Percentiles rank a stretch among this genome's conserved stretches.
These are phyloP conservation scores for Piscicola geometra DNA, from an alignment of 2,888 invertebrate species.

Conservation along the genomic window DNA sequence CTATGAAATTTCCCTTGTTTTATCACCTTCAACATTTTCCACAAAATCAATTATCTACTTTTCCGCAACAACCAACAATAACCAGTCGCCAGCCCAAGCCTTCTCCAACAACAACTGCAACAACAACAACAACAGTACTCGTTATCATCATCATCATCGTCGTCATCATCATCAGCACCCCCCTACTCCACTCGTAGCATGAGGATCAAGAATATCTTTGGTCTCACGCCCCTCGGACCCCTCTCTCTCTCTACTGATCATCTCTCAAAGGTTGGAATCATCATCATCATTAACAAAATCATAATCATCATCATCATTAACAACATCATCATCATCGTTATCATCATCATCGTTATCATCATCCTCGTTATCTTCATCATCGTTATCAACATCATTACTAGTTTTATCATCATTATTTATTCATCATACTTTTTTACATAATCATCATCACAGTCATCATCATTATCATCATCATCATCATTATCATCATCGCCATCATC, in stretches of 20 bases:
- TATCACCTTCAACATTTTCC: no score
- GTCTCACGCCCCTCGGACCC: constrained; percentile 91
- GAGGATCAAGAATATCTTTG: constrained; percentile 63
- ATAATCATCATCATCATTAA: constrained; percentile 19
- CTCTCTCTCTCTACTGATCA: constrained; percentile 68
- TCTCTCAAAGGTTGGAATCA: constrained; percentile 64
- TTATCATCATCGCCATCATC: constrained; percentile 1
- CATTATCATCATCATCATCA: constrained; percentile 27
- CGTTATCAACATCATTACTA: constrained; percentile 37
- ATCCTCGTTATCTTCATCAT: constrained; percentile 40
- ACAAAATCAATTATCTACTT: no score
- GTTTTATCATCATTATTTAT: constrained; percentile 20
- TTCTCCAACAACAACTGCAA: constrained; percentile 2
- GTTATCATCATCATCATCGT: not conserved
- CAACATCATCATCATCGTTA: not conserved
- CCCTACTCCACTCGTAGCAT: constrained; percentile 6
- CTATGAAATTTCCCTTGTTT: no score
- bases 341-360: constrained; percentile 13
- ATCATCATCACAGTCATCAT: constrained; percentile 29
- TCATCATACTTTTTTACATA: no score
- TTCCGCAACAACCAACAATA: no score
- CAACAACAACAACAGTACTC: constrained; percentile 18
- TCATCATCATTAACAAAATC: constrained; percentile 24
- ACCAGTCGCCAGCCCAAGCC: not conserved
- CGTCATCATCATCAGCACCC: not conserved